Percentiles rank a stretch among this genome's conserved stretches.
phyloP scores from a whole-genome alignment of 1,140 invertebrate species.

The Steinernema khuongi region DNA sequence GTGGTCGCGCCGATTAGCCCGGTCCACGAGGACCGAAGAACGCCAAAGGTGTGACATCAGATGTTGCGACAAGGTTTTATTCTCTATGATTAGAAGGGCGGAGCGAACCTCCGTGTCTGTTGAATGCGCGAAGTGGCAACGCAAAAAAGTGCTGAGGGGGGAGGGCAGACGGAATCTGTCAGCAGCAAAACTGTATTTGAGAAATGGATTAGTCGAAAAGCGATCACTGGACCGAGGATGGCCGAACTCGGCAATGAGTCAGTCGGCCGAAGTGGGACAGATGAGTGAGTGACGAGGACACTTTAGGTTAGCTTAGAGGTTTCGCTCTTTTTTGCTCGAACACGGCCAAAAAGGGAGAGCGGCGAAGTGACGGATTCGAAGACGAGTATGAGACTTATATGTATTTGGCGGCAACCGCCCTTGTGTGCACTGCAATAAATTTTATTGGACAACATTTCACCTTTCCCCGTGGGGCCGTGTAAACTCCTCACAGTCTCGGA shows the following conservation, averaged over 20 bases:
- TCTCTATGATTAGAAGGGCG: constrained; percentile 4
- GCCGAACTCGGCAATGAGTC: background rate
- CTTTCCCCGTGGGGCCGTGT: background rate
- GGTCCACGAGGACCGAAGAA: background rate
- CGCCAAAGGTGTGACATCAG: constrained; percentile 10
- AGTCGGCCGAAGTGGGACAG: background rate
- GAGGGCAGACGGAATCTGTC: background rate
- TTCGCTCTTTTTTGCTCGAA: background rate
- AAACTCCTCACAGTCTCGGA: background rate
- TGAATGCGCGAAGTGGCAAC: background rate
- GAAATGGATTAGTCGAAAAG: background rate
- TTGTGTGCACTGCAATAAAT: constrained; percentile 6
- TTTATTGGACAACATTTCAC: constrained; percentile 3
- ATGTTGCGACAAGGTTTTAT: constrained; percentile 10
- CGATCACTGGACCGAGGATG: background rate
- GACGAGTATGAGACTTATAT: background rate
- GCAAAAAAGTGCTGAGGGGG: background rate
- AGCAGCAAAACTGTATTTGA: background rate
- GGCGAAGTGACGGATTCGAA: background rate
- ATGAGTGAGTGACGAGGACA: background rate
- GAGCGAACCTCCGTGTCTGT: constrained; percentile 3
- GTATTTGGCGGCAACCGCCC: background rate
- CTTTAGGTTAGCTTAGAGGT: background rate
- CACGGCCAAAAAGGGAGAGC: background rate
- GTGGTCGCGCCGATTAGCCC: background rate